Conservation (phyloP, 1,140 invertebrate species). For the Spodoptera litura region DNA sequence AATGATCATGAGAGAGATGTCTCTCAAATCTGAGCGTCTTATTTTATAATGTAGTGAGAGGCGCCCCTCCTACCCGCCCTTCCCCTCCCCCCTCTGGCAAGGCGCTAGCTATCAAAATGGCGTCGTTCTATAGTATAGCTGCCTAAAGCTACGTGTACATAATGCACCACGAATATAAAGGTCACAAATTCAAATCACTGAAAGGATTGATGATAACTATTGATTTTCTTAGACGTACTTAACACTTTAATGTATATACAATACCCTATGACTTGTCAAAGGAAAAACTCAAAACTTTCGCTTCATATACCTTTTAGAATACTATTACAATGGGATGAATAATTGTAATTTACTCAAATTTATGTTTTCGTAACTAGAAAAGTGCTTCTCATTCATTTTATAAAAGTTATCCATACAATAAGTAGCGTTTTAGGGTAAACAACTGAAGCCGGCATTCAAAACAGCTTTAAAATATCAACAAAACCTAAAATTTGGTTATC, state of each 20-base stretch:
- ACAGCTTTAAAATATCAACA: slow-evolving; percentile 30
- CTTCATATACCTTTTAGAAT: slow-evolving; percentile 36
- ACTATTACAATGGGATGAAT: not conserved
- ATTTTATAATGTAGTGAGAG: slow-evolving; percentile 74
- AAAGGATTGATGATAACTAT: not conserved
- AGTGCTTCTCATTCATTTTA: slow-evolving; percentile 7
- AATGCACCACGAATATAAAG: slow-evolving; percentile 60
- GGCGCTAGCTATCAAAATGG: slow-evolving; percentile 82
- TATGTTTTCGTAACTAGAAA: not conserved
- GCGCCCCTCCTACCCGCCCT: slow-evolving; percentile 64
- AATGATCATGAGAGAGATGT: slow-evolving; percentile 47
- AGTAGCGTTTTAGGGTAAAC: slow-evolving; percentile 61
- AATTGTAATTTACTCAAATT: not conserved
- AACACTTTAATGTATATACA: slow-evolving; percentile 20
- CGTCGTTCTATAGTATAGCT: slow-evolving; percentile 75
- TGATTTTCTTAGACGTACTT: not conserved
- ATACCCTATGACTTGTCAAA: slow-evolving; percentile 24
- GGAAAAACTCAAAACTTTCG: slow-evolving; percentile 42
- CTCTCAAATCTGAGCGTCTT: slow-evolving; percentile 68
- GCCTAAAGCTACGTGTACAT: slow-evolving; percentile 72
- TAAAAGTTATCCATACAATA: not conserved
- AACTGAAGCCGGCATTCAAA: slow-evolving; percentile 66
- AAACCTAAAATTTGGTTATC: not conserved
- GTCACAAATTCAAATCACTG: slow-evolving; percentile 46
- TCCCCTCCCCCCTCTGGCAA: slow-evolving; percentile 67